A percentile compares a stretch with the other conserved stretches of the same genome.
These are phyloP conservation scores for Trichopria drosophilae DNA, from an alignment of 2,888 invertebrate species.

Conservation along the genomic window DNA sequence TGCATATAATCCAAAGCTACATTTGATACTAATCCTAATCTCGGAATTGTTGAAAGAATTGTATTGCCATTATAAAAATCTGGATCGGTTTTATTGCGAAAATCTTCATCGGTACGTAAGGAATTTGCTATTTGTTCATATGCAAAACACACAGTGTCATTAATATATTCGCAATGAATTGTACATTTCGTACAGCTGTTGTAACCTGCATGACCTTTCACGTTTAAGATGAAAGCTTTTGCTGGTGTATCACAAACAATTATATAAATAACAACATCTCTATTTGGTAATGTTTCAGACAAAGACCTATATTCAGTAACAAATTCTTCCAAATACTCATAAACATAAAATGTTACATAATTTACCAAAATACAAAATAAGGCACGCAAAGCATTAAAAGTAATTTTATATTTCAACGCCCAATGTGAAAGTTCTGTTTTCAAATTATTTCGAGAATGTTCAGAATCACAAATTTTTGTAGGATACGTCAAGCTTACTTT, in stretches of 20 bases:
- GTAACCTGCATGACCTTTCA: conserved; percentile 30
- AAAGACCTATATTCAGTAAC: too few species aligned
- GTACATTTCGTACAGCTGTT: conserved; percentile 31
- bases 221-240: conserved; percentile 25
- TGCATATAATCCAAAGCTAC: conserved; percentile 35
- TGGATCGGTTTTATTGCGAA: conserved; percentile 10
- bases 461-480: too few species aligned
- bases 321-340: too few species aligned
- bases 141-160: conserved; percentile 27
- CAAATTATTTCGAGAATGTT: too few species aligned
- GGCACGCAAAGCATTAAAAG: too few species aligned
- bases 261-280: conserved; percentile 12
- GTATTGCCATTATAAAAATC: conserved; percentile 28
- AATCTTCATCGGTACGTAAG: conserved; percentile 29
- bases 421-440: too few species aligned
- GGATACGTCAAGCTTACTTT: too few species aligned
- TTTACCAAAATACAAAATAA: too few species aligned
- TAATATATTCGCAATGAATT: conserved; percentile 19
- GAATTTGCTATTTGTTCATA: conserved; percentile 13
- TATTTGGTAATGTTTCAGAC: too few species aligned
- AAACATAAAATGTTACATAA: too few species aligned
- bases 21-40: conserved; percentile 27
- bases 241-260: conserved; percentile 31
- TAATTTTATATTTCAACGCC: too few species aligned
- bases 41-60: conserved; percentile 24